Evolutionary conservation across 2,888 invertebrate genomes (phyloP), one percentile per base, ranked within the genome.

Genomic region (Ommatoiulus sabulosus): DNA sequence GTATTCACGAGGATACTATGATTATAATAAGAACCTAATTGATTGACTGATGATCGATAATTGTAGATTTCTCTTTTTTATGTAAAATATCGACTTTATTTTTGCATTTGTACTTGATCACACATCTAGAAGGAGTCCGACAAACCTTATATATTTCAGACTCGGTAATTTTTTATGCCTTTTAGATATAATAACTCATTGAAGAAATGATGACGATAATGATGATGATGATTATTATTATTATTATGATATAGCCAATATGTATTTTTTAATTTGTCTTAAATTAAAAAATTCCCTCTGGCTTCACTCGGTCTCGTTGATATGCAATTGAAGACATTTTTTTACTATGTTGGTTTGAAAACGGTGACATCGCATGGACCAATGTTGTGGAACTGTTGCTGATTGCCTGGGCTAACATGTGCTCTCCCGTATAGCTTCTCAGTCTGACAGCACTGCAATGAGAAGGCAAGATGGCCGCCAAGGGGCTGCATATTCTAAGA

Each of bases 231-330:
- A 86, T 44, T 44, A 86, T 86, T 86, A 86, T 86, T 24, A 84
- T 86, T 44, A 43, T 86, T 35, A 86, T 86, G 44, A 86, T 86
- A 86, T 86, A 86, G 86, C 86, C 48, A 57, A 57, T 57, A 46
- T 86, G 86, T 86, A 86, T 86, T 86, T 86, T 86, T 86, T 86
- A 86, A 86, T 86, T 86, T 86, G 86, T 86, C 86, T 48, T 57
- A 86, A 86, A 86, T 86, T 86, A 86, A 86, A 86, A 86, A 86
- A 84, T 84, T 35, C 44, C 44, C 46, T 20, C 24, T 46, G 86
- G 24, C 86, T 86, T 57, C 57, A 57, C 17, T 57, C 57, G 57
- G 57, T 57, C 57, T 57, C 57, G 17, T 57, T 57, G 57, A 57
- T 57, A 57, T 57, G 57, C 57, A 57, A 57, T 57, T 57, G 12